Evolutionary conservation across 2,113 vertebrate genomes (phyloP).

Genomic region (Pycnonotus jocosus): DNA sequence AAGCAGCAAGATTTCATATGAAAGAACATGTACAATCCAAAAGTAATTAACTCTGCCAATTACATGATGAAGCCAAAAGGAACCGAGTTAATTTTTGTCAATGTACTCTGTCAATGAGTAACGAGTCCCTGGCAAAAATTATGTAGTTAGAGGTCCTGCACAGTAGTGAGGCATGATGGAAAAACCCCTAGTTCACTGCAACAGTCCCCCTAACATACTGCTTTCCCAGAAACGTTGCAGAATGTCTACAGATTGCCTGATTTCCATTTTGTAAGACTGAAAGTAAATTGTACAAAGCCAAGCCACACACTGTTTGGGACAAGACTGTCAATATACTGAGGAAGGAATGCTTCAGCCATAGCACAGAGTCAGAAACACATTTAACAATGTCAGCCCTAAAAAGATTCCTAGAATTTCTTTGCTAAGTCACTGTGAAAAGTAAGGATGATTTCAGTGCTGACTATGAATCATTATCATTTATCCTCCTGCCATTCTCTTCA

Average conservation of each 20-base stretch:
- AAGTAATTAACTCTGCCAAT: not conserved
- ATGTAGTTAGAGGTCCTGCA: not conserved
- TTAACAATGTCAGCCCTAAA: not conserved
- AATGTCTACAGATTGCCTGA: not conserved
- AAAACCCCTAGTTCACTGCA: not conserved
- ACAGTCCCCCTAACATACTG: not conserved
- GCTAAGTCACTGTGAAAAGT: not conserved
- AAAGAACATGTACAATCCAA: not conserved
- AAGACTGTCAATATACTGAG: not conserved
- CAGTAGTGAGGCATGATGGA: not conserved
- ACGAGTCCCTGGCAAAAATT: not conserved
- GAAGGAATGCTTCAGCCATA: not conserved
- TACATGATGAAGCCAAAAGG: not conserved
- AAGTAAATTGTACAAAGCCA: not conserved
- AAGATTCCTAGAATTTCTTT: not conserved
- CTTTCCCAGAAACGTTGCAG: not conserved
- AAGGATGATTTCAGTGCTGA: not conserved
- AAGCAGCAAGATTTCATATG: not conserved
- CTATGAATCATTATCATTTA: not conserved
- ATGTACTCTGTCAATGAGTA: not conserved
- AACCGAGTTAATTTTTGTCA: not conserved
- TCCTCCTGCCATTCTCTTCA: not conserved
- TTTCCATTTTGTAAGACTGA: not conserved
- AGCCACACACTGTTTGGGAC: not conserved
- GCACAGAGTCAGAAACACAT: not conserved